These are phyloP conservation scores for Trisateles emortualis DNA, from an alignment of 2,888 invertebrate species.

Conservation along the genomic window DNA sequence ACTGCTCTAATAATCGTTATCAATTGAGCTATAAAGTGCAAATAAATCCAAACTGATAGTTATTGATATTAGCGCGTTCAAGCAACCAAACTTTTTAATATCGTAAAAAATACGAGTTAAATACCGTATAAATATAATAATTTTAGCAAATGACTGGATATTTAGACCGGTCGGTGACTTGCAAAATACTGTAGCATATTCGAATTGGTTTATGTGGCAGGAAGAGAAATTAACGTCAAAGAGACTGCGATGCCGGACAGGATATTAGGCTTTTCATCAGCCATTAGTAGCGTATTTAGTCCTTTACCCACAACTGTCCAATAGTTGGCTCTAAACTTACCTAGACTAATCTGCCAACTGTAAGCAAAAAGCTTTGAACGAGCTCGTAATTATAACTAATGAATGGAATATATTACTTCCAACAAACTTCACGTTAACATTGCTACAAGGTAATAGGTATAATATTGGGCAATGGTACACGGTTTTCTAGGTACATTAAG, in stretches of 20 bases:
- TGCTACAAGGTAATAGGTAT: conserved; percentile 18
- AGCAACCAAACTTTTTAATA: not conserved
- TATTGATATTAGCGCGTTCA: no score
- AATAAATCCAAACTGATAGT: no score
- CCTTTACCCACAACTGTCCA: conserved; percentile 37
- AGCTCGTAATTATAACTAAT: conserved; percentile 34
- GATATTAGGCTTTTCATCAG: conserved; percentile 76
- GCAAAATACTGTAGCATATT: conserved; percentile 45
- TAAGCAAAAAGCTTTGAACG: conserved; percentile 44
- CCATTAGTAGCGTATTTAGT: conserved; percentile 59
- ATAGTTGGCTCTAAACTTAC: conserved; percentile 41
- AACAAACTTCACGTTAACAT: conserved; percentile 20
- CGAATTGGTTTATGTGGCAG: conserved; percentile 65
- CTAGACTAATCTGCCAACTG: conserved; percentile 50
- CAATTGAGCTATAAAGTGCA: no score
- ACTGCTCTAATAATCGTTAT: no score
- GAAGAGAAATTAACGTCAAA: conserved; percentile 75
- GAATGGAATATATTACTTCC: conserved; percentile 25
- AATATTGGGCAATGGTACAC: conserved; percentile 27
- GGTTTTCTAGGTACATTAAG: conserved; percentile 29
- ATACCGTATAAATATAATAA: conserved; percentile 4
- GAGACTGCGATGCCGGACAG: conserved; percentile 60
- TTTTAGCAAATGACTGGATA: conserved; percentile 17
- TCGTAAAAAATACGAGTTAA: conserved; percentile 6
- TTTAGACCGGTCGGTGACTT: conserved; percentile 31